Conservation (phyloP, 2,888 invertebrate species). For the Drosophila atripex region DNA sequence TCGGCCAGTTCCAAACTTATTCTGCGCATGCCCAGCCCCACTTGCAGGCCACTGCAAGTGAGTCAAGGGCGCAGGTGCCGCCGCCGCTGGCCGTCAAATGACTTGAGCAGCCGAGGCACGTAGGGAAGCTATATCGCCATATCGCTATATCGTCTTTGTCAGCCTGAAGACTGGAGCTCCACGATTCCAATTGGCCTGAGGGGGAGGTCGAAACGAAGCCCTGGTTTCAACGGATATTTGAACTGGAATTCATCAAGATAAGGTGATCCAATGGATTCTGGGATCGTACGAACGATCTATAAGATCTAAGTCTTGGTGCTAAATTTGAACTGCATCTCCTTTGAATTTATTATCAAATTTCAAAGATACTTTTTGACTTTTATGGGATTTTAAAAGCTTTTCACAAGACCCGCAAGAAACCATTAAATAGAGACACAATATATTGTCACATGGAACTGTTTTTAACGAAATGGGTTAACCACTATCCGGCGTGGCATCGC, state of each 20-base stretch:
- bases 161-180: not conserved
- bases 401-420: not conserved
- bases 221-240: not conserved
- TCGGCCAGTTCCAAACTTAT: constrained; percentile 47
- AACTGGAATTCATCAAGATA: too few species aligned
- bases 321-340: too few species aligned
- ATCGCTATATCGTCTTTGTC: constrained; percentile 22
- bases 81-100: constrained; percentile 35
- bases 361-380: not conserved
- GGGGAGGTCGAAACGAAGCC: not conserved
- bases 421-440: not conserved
- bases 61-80: constrained; percentile 67
- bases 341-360: too few species aligned
- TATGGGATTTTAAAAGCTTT: not conserved
- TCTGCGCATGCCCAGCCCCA: constrained; percentile 61
- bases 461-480: not conserved
- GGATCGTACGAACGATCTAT: too few species aligned
- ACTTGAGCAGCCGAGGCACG: constrained; percentile 59
- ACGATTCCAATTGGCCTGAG: not conserved
- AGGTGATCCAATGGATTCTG: too few species aligned
- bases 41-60: constrained; percentile 61
- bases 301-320: too few species aligned
- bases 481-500: not conserved
- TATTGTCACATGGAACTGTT: not conserved
- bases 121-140: constrained; percentile 34